These are phyloP conservation scores for Onthophagus sagittarius DNA, from an alignment of 2,888 invertebrate genomes.

Conservation along the genomic window DNA sequence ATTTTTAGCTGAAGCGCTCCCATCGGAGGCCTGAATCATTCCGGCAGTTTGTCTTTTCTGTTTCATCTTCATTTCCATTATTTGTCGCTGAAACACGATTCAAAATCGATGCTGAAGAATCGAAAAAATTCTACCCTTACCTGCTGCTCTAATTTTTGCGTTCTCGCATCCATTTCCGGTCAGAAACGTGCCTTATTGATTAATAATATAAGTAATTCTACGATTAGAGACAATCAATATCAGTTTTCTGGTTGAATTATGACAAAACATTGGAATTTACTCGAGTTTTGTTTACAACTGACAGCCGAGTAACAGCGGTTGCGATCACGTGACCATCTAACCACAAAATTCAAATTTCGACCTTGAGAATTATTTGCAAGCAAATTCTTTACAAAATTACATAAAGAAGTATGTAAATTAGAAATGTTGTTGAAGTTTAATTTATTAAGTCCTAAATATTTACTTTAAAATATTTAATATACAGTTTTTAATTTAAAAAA, in stretches of 20 bases:
- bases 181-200: neutral
- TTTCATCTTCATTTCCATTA: constrained; percentile 85
- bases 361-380: no score
- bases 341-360: no score
- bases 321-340: constrained; percentile 19
- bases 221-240: constrained; percentile 19
- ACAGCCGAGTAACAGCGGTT: constrained; percentile 10
- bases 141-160: constrained; percentile 86
- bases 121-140: constrained; percentile 51
- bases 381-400: no score
- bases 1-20: constrained; percentile 62
- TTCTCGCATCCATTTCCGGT: constrained; percentile 53
- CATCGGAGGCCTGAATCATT: constrained; percentile 83
- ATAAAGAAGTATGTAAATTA: no score
- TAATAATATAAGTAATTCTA: neutral
- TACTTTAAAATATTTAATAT: no score
- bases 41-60: constrained; percentile 81
- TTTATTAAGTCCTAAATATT: no score
- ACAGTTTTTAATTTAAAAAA: no score
- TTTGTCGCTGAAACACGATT: constrained; percentile 60
- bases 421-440: no score
- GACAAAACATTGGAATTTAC: constrained; percentile 20
- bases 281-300: constrained; percentile 24
- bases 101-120: constrained; percentile 35
- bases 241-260: constrained; percentile 3